Conservation (phyloP, 1,140 invertebrate species). For the Whitmania pigra region DNA sequence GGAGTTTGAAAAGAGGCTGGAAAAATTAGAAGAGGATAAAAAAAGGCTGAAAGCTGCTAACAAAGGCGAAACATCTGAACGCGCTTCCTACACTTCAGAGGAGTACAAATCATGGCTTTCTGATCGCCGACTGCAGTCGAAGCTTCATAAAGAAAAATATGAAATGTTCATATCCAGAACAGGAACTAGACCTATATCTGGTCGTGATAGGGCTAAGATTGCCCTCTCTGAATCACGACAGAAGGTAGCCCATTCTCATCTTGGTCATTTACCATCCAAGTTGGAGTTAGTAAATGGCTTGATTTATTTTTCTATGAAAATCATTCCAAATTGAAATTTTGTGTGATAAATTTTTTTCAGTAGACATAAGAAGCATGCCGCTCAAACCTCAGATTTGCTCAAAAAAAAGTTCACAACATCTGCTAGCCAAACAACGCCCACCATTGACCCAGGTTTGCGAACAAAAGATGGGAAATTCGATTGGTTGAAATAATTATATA, state of each 20-base stretch:
- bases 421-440: constrained; percentile 1
- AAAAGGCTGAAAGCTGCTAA: neutral
- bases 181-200: neutral
- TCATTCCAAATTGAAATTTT: constrained; percentile 2
- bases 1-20: no score
- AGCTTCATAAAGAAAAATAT: neutral
- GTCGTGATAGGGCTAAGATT: constrained; percentile 7
- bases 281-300: neutral
- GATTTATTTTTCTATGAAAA: neutral
- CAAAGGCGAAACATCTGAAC: neutral
- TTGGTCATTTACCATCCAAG: neutral
- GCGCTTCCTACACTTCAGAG: constrained; percentile 14
- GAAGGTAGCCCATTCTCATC: constrained; percentile 5
- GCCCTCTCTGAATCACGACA: constrained; percentile 4
- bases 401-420: constrained; percentile 5
- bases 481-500: no score
- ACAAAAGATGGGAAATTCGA: no score
- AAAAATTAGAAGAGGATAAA: no score
- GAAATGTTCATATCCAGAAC: neutral
- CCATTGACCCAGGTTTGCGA: neutral
- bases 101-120: constrained; percentile 59
- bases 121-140: constrained; percentile 55
- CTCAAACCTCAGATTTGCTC: neutral
- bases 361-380: neutral
- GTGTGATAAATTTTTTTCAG: neutral